Evolutionary conservation across 2,888 invertebrate species (phyloP), one percentile per base, ranked within the genome.

Genomic region (Stenichneumon culpator): DNA sequence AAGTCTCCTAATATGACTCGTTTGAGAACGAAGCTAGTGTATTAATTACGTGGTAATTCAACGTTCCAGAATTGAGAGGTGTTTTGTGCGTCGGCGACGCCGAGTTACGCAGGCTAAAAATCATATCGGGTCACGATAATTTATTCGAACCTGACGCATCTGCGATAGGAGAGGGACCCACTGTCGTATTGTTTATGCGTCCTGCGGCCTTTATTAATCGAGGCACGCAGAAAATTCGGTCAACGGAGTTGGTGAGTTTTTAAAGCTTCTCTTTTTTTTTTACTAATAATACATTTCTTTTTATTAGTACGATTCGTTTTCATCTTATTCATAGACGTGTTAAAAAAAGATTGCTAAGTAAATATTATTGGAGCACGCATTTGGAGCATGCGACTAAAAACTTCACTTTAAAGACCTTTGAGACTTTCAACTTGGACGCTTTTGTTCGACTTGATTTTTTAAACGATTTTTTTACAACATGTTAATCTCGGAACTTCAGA

Each of bases 141-240:
- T 63, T 28, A 16, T 16, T 28, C 28, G 28, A 32, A n/a, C 63
- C 28, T 63, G 63, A 32, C 63, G 63, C 16, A 63, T 32, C 63
- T 28, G 16, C 32, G 28, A 32, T 63, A 32, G 28, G 25, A 60
- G 60, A 60, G 60, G 25, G 28, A 63, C 28, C 32, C 28, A 47
- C 44, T 47, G 44, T 28, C 63, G 63, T n/a, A 63, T 32, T 63
- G 63, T 63, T 63, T 63, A 32, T 28, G 28, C 63, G 16, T 63
- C 57, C 57, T 57, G 25, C 22, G 25, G 25, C 25, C 25, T 25
- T 25, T 11, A 14, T 57, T 14, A n/a, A 7, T 28, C n/a, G 32
- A 63, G 16, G 63, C 16, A 32, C 25, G 28, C 32, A 32, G 7
- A 14, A 14, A 32, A 32, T 63, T 28, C 16, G 14, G 16, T 16